These are phyloP conservation scores for Halcyon chelicuti DNA, from an alignment of 2,797 vertebrate species.

Conservation along the genomic window DNA sequence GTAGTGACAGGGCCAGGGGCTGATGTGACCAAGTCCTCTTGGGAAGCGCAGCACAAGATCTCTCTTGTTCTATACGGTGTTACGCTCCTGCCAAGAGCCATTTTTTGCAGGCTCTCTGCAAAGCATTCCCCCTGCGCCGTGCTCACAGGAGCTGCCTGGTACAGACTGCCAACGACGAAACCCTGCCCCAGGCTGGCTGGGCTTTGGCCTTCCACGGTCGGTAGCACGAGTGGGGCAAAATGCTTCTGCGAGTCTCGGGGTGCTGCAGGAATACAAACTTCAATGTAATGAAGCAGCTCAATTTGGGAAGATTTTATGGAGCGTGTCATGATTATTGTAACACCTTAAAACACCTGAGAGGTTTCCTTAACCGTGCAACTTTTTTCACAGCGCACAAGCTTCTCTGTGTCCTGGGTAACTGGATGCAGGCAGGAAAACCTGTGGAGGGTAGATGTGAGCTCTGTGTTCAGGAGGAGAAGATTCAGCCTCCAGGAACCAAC, in stretches of 20 bases:
- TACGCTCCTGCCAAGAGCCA: background rate
- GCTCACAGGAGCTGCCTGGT: conserved; percentile 23
- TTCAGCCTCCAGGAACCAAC: background rate
- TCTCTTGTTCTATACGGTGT: background rate
- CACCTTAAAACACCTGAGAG: background rate
- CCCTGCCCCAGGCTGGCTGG: background rate
- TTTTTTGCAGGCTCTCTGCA: background rate
- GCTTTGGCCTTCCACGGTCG: rapidly evolving
- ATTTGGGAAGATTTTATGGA: background rate
- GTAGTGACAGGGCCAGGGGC: background rate
- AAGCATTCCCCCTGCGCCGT: background rate
- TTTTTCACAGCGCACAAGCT: too few species aligned
- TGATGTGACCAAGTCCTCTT: background rate
- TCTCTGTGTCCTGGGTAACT: background rate
- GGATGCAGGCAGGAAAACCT: background rate
- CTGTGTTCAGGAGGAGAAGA: background rate
- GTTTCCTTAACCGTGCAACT: background rate
- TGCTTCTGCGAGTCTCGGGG: background rate
- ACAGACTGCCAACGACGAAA: background rate
- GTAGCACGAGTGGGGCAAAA: background rate
- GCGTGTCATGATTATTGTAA: background rate
- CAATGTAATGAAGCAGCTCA: background rate
- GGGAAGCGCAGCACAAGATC: background rate
- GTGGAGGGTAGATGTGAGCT: background rate
- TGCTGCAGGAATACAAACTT: background rate